Evolutionary conservation across 2,113 vertebrate genomes (phyloP), one percentile per base, ranked within the genome.

Genomic region (Pagrus major): DNA sequence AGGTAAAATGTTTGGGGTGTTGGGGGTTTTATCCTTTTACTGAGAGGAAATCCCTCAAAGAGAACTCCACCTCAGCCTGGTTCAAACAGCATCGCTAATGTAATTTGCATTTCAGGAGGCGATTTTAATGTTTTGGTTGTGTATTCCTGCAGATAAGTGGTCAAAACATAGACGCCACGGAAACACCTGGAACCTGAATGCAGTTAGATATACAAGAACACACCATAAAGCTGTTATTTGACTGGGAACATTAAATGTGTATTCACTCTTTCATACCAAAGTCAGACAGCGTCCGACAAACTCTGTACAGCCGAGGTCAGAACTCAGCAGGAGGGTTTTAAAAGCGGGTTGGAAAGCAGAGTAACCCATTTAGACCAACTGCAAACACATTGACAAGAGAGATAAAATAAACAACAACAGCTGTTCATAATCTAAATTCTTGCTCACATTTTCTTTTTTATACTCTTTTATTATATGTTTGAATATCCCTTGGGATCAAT

Each of bases 11-110:
- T 84, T 85, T 70, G 18, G 51, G 54, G 60, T 51, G 33, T 78
- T 84, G 35, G 49, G 25, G 14, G 37, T 55, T 85, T 81, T 49
- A 64, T 68, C 61, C 49, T 76, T 89, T 83, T 66, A 68, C 80
- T 55, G 41, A 51, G 63, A 74, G 64, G 51, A 80, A 73, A 84
- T 83, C 63, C 58, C 71, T 86, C 25, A 46, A 77, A 77, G 63
- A 56, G 77, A 73, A 65, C 49, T 56, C 44, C 63, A 64, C 68
- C 31, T 69, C 64, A 49, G 67, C 18, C 3, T 18, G 61, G 25
- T 15, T 76, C 51, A 80, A 81, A 79, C 46, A 39, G 80, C 69
- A 68, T 60, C 29, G 10, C 51, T 71, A 64, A 71, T 80, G 52
- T 27, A 71, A 56, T 86, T 78, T 73, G 25, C 29, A 75, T 73